Conservation (phyloP, 1,140 invertebrate species). For the Odontomachus brunneus region DNA sequence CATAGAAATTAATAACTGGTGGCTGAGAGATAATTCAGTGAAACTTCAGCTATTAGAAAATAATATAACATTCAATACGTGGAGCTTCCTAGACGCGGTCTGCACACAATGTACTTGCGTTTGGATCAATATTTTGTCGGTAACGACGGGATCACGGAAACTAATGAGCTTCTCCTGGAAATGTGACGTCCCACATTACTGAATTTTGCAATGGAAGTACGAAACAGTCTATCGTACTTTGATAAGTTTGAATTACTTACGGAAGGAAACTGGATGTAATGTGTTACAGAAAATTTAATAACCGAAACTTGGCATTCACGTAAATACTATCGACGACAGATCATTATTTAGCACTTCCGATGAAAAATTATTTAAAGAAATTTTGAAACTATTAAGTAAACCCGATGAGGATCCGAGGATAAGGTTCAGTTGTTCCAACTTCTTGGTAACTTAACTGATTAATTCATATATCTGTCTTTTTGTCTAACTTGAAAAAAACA, state of each 20-base stretch:
- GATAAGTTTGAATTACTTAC: background rate
- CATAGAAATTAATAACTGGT: background rate
- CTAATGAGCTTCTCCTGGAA: background rate
- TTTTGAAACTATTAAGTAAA: too few relatives aligned
- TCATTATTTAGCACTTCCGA: too few relatives aligned
- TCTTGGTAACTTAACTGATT: too few relatives aligned
- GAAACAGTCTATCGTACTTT: background rate
- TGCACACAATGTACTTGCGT: background rate
- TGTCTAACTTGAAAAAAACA: too few relatives aligned
- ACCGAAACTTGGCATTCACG: too few relatives aligned
- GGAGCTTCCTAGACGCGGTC: background rate
- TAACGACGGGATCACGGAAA: background rate
- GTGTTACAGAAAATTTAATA: background rate
- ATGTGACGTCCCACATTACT: slow-evolving; percentile 13
- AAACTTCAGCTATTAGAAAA: background rate
- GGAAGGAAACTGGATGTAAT: background rate
- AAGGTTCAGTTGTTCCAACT: too few relatives aligned
- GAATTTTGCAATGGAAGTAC: background rate
- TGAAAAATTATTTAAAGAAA: too few relatives aligned
- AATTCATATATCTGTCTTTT: too few relatives aligned
- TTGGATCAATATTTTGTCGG: slow-evolving; percentile 18
- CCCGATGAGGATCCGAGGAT: too few relatives aligned
- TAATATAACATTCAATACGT: background rate
- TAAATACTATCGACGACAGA: too few relatives aligned
- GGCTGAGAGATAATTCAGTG: too few relatives aligned